phyloP scores from a whole-genome alignment of 37 sponge, comb jelly and placozoan genomes.

The Tethya wilhelma region DNA sequence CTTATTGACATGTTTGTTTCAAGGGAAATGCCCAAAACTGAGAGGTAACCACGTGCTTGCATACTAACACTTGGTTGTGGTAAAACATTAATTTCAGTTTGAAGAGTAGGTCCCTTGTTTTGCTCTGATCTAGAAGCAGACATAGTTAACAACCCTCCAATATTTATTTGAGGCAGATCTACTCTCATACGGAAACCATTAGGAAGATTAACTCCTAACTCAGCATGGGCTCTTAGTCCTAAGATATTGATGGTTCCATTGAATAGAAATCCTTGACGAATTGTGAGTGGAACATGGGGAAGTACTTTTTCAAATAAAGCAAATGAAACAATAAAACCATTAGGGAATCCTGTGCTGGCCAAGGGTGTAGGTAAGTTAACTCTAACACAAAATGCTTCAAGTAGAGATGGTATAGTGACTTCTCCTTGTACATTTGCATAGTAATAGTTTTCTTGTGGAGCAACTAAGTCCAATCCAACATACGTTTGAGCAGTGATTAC shows the following conservation, averaged over 20 bases:
- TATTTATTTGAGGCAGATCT: slow-evolving; percentile 8
- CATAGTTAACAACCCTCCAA: slow-evolving; percentile 25
- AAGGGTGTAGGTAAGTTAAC: slow-evolving; percentile 17
- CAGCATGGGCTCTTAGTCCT: slow-evolving; percentile 9
- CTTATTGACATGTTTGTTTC: slow-evolving; percentile 14
- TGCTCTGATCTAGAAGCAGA: slow-evolving; percentile 13
- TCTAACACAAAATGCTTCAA: slow-evolving; percentile 25
- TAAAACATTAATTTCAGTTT: background rate
- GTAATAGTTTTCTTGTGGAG: slow-evolving; percentile 30
- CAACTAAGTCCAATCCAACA: slow-evolving; percentile 8
- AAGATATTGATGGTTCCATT: slow-evolving; percentile 39
- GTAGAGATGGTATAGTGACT: slow-evolving; percentile 15
- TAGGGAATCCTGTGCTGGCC: slow-evolving; percentile 44
- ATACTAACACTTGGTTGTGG: background rate
- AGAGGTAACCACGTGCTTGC: slow-evolving; percentile 20
- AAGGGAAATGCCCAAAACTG: slow-evolving; percentile 11
- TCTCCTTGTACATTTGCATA: slow-evolving; percentile 10
- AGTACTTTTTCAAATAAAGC: background rate
- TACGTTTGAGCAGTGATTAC: slow-evolving; percentile 4
- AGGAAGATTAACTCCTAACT: slow-evolving; percentile 15
- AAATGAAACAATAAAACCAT: slow-evolving; percentile 26
- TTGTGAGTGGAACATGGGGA: slow-evolving; percentile 6
- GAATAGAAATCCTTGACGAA: slow-evolving; percentile 22
- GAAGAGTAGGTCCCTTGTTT: slow-evolving; percentile 20
- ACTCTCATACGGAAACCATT: background rate